A percentile compares a stretch with the other conserved stretches of the same genome.
Conservation (phyloP, 2,797 vertebrate genomes). For the Amazona ochrocephala region DNA sequence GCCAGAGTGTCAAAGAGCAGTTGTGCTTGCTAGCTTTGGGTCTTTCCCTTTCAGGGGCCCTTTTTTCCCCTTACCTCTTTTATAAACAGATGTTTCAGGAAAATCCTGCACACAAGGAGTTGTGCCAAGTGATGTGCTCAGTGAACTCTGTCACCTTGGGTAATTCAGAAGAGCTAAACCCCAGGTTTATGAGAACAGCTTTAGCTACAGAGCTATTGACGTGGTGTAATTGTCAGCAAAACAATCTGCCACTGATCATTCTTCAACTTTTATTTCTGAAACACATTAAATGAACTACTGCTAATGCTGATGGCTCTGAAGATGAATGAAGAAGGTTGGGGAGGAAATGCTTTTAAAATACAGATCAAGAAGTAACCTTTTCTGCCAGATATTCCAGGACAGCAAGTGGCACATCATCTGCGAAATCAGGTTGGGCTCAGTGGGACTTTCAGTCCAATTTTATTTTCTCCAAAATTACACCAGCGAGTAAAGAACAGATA, state of each 20-base stretch:
- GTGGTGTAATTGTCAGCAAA: not conserved
- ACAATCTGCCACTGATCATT: not conserved
- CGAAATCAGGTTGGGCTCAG: not conserved
- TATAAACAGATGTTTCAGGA: not conserved
- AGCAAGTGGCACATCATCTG: not conserved
- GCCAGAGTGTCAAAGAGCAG: not conserved
- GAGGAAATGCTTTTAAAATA: not conserved
- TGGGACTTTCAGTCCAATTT: not conserved
- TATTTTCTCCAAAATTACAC: not conserved
- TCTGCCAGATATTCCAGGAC: conserved; percentile 4
- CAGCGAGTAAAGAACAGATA: not conserved
- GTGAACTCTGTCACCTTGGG: not conserved
- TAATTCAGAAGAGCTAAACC: conserved; percentile 2
- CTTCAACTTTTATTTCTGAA: conserved; percentile 6
- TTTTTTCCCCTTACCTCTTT: not conserved
- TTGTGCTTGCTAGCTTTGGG: not conserved
- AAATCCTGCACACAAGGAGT: not conserved
- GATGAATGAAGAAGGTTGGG: not conserved
- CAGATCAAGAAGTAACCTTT: not conserved
- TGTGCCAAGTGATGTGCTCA: conserved; percentile 20
- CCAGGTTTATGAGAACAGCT: not conserved
- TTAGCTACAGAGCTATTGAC: not conserved
- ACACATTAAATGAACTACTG: not conserved
- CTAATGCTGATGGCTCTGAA: conserved; percentile 3
- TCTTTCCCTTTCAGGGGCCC: not conserved